Evolutionary conservation across 2,797 vertebrate genomes (phyloP), one percentile per base, ranked within the genome.

Genomic region (Pteronotus mesoamericanus): DNA sequence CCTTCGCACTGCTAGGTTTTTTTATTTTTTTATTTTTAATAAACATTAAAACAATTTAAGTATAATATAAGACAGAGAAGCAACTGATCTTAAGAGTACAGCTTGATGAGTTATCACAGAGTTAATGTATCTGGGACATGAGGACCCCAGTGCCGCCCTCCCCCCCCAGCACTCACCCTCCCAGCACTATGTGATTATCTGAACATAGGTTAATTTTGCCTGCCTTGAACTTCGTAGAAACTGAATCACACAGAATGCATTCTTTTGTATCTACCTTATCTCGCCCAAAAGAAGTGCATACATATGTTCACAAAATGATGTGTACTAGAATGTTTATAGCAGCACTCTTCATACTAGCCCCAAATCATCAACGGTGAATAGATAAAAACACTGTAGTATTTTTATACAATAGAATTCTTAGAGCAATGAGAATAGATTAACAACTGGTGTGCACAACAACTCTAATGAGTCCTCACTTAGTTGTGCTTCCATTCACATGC

Each of bases 1-100:
- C 77, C n/a, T 69, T 53, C 34, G 12, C 55, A 0, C 3, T 2
- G 14, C 0, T 0, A 71, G 51, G 19, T 18, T 89, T n/a, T n/a
- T n/a, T n/a, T n/a, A n/a, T n/a, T n/a, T n/a, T n/a, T 66, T 77
- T 22, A 22, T 72, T 88, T 92, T 75, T 15, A n/a, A 72, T 57
- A 32, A 93, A 91, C 42, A 66, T 86, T 51, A 4, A 51, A 61
- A 80, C n/a, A 57, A 57, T 10, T 21, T 9, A 91, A 79, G 37
- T 26, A 18, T 55, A 46, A 9, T 92, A 51, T 34, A 48, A 48
- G 71, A 72, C 29, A 51, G 72, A 75, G 72, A 91, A n/a, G n/a
- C 34, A 66, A 16, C 7, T 5, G 14, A 3, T 44, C 19, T 22
- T 10, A n/a, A 39, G 59, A 80, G 7, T n/a, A 61, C 0, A 59